These are phyloP conservation scores for Acrocephalus scirpaceus DNA, from an alignment of 2,797 vertebrate genomes.

Conservation along the genomic window DNA sequence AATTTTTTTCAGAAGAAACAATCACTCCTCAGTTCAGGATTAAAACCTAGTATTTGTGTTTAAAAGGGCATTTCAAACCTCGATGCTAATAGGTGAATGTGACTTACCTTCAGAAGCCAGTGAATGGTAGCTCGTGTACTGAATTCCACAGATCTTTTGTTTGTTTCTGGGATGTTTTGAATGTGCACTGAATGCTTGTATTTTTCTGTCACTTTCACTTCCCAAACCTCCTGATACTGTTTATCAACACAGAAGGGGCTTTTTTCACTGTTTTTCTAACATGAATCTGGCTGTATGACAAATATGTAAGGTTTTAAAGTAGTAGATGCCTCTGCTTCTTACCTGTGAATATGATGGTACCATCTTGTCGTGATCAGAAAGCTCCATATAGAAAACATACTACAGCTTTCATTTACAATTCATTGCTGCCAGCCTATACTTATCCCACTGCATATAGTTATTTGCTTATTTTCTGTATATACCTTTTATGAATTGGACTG, in stretches of 20 bases:
- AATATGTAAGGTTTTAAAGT: not conserved
- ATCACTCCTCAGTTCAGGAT: not conserved
- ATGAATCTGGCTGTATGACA: not conserved
- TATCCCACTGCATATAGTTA: not conserved
- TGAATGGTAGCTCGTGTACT: not conserved
- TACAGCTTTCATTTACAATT: conserved; percentile 9
- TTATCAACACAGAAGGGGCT: not conserved
- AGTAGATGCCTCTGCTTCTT: not conserved
- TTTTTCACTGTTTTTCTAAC: conserved; percentile 12
- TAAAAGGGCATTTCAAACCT: not conserved
- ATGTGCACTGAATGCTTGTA: not conserved
- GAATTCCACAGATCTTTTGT: not conserved
- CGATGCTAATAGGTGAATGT: not conserved
- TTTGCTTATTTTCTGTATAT: not conserved
- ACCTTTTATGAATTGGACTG: not conserved
- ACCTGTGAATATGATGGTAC: not conserved
- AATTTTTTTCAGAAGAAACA: conserved; percentile 12
- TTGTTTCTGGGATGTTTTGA: not conserved
- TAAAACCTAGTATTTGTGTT: not conserved
- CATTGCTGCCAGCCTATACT: not conserved
- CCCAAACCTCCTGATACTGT: not conserved
- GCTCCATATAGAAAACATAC: not conserved
- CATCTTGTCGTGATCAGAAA: not conserved
- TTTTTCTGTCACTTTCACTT: conserved; percentile 11
- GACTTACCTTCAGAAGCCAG: not conserved